Base-by-base conservation (phyloP, 2,113 vertebrate species). In the Saguinus midas region DNA sequence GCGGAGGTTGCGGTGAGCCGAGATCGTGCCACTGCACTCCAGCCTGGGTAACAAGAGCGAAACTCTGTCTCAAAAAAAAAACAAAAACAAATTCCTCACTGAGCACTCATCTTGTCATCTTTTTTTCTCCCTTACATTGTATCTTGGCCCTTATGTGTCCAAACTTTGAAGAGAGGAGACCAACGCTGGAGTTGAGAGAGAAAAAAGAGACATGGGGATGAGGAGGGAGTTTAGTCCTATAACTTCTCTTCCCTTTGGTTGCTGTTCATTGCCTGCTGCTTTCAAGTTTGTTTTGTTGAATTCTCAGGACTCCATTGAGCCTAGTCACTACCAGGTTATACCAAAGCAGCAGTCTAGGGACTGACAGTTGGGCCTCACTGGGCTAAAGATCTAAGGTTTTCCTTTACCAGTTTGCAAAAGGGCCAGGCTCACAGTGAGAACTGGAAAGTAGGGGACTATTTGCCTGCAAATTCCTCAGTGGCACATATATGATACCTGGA, bases 231-330 rank as follows among this genome's bases (percentile, higher is more conserved):
- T 87, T 70, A 76, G 43, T 81, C 14, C 18, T 88, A 16, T 61
- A 17, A 27, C n/a, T 87, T 16, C 52, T 94, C 73, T 89, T 96
- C 32, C 25, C 6, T 89, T 52, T 82, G 32, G 73, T 66, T 83
- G 48, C 16, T 87, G 75, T 80, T 21, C 64, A 68, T 32, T 76
- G 55, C 37, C 82, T 35, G n/a, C 66, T 70, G 29, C 40, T 87
- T 94, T 90, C 27, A 97, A 87, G 72, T 83, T 8, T 92, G 29
- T 70, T 40, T n/a, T 40, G 86, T 90, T 91, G 21, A 82, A 91
- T 81, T 83, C 5, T 40, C 40, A 89, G 37, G 79, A 86, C 9
- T 87, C 27, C 32, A 27, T 1, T 92, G 70, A 87, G 13, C 11
- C 14, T 89, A 32, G 23, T 40, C 18, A 58, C 25, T 81, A 18